These are phyloP conservation scores for Agrotis clavis DNA, from an alignment of 2,888 invertebrate species.

Conservation along the genomic window DNA sequence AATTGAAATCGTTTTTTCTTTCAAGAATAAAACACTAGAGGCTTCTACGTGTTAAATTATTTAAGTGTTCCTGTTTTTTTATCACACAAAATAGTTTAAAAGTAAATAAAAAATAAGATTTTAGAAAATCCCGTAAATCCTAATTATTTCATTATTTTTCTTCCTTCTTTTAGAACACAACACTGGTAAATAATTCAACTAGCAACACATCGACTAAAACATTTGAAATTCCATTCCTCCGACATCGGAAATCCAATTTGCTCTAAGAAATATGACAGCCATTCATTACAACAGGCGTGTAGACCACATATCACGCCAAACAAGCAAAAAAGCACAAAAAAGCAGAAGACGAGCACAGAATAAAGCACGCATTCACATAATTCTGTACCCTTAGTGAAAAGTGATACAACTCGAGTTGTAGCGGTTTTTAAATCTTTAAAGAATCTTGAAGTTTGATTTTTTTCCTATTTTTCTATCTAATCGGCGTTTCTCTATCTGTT, in stretches of 20 bases:
- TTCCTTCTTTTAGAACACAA: neutral
- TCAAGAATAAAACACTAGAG: neutral
- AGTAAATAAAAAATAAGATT: no score
- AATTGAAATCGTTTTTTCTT: conserved; percentile 6
- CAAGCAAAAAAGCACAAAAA: conserved; percentile 24
- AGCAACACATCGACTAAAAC: neutral
- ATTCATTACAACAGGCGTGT: conserved; percentile 24
- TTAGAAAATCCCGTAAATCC: no score
- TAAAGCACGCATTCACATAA: conserved; percentile 42
- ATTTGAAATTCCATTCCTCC: neutral
- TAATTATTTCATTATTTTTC: no score
- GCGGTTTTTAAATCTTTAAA: no score
- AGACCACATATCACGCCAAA: conserved; percentile 41
- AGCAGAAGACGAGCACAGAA: conserved; percentile 17
- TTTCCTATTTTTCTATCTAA: no score
- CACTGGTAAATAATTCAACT: no score
- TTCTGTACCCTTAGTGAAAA: no score
- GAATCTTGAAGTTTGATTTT: no score
- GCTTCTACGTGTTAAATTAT: neutral
- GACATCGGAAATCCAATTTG: conserved; percentile 19
- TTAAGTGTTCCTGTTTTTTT: neutral
- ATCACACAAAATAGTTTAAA: no score
- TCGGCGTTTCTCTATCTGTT: no score
- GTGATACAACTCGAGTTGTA: no score
- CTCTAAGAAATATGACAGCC: conserved; percentile 8